Conservation (phyloP, 2,797 vertebrate species). For the Gorsachius magnificus region DNA sequence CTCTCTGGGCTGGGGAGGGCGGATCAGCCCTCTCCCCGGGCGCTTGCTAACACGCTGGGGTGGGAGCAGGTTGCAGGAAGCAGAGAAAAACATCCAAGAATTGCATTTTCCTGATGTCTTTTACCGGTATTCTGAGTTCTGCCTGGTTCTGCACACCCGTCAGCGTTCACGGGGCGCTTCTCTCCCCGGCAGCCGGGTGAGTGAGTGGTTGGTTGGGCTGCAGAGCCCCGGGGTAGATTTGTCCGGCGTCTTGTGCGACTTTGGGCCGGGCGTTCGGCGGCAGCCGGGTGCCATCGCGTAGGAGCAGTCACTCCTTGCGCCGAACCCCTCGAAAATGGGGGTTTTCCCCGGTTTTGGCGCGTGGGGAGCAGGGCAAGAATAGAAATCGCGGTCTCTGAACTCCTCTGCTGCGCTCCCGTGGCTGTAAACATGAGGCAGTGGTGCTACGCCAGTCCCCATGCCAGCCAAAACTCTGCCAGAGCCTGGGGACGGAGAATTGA, state of each 20-base stretch:
- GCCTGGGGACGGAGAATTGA: background rate
- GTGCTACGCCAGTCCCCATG: rapidly evolving
- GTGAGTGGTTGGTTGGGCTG: too few species aligned
- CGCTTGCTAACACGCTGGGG: rapidly evolving
- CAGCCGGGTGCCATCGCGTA: rapidly evolving
- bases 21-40: rapidly evolving
- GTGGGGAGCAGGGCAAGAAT: background rate
- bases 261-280: background rate
- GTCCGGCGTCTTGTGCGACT: rapidly evolving
- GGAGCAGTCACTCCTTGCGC: too few species aligned
- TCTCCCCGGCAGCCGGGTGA: rapidly evolving
- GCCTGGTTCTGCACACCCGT: rapidly evolving
- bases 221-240: background rate
- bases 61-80: too few species aligned
- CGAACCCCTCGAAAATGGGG: rapidly evolving
- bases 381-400: rapidly evolving
- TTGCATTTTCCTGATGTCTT: background rate
- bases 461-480: background rate
- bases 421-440: rapidly evolving
- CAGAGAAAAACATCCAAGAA: background rate
- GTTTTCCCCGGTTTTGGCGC: background rate
- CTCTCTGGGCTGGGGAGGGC: background rate
- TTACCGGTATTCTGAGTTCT: background rate
- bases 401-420: background rate
- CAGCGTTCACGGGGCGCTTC: background rate